Conservation (phyloP, 2,113 vertebrate species). For the Morphnarchus princeps region DNA sequence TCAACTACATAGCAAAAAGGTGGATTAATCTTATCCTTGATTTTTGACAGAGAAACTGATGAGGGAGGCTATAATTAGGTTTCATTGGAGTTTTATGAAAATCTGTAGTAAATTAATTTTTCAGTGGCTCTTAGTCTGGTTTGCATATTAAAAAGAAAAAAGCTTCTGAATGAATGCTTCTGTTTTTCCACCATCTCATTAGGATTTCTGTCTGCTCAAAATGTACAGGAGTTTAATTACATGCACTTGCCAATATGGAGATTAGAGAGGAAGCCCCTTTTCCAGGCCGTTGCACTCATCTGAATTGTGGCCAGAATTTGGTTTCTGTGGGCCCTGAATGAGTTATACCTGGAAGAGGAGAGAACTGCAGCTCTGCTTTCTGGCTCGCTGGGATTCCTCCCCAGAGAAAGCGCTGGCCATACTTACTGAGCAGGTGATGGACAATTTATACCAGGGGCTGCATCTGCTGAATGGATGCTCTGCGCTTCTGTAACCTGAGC, state of each 20-base stretch:
- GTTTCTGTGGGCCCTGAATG: not conserved
- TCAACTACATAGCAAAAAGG: conserved; percentile 3
- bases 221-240: conserved; percentile 25
- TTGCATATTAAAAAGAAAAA: conserved; percentile 30
- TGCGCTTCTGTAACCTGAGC: not conserved
- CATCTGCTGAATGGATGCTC: not conserved
- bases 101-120: conserved; percentile 53
- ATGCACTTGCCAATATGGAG: conserved; percentile 4
- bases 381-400: not conserved
- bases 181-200: conserved; percentile 27
- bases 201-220: conserved; percentile 14
- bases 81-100: conserved; percentile 41
- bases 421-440: not conserved
- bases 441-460: not conserved
- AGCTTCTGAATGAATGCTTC: conserved; percentile 30
- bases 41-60: conserved; percentile 48
- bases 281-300: not conserved
- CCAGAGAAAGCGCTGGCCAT: not conserved
- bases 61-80: conserved; percentile 40
- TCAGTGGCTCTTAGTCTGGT: conserved; percentile 34
- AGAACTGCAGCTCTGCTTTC: not conserved
- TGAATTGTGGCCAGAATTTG: not conserved
- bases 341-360: not conserved
- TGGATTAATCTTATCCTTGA: conserved; percentile 42
- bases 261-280: conserved; percentile 52